A percentile compares a stretch with the other conserved stretches of the same genome.
Conservation (phyloP, 2,888 invertebrate genomes). For the Caenorhabditis sp. region DNA sequence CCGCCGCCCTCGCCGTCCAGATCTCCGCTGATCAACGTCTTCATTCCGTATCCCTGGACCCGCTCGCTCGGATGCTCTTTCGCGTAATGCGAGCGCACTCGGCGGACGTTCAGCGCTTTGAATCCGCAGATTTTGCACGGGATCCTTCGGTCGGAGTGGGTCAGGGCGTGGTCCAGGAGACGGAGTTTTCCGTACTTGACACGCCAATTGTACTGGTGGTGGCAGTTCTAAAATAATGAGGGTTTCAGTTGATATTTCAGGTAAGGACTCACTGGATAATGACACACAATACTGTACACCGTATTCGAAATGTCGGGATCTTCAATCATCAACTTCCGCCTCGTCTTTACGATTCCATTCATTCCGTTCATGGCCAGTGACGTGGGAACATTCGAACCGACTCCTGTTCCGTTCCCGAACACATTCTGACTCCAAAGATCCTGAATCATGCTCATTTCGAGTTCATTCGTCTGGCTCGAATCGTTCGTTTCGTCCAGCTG, state of each 20-base stretch:
- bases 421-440: too few relatives aligned
- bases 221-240: constrained; percentile 38
- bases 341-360: not conserved
- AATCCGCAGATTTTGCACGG: constrained; percentile 47
- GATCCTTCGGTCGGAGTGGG: constrained; percentile 21
- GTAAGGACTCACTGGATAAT: constrained; percentile 29
- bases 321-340: not conserved
- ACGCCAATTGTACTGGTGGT: constrained; percentile 40
- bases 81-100: constrained; percentile 40
- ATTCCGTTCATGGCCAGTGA: not conserved
- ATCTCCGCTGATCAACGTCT: constrained; percentile 29
- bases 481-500: not conserved
- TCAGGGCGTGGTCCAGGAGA: constrained; percentile 47
- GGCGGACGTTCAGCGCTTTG: constrained; percentile 38
- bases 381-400: not conserved
- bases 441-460: constrained; percentile 7
- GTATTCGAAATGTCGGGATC: constrained; percentile 10
- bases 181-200: constrained; percentile 53
- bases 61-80: constrained; percentile 38
- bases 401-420: not conserved
- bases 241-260: too few relatives aligned
- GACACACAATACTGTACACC: constrained; percentile 23
- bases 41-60: constrained; percentile 50
- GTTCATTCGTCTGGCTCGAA: not conserved
- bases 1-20: not conserved